Percentiles rank a stretch among this genome's conserved stretches.
Conservation (phyloP, 2,888 invertebrate genomes). For the Schizaphis graminum region DNA sequence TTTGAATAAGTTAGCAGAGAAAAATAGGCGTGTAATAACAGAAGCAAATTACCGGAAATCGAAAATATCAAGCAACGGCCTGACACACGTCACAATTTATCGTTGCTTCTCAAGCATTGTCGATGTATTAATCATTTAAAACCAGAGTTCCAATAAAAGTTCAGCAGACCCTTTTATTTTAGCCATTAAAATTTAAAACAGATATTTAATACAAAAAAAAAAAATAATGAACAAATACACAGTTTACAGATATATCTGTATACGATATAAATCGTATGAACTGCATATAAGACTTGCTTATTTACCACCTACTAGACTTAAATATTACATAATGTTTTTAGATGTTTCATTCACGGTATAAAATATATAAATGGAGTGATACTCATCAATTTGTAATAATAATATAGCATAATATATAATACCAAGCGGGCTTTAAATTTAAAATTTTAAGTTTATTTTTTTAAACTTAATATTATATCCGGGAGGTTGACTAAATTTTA, state of each 20-base stretch:
- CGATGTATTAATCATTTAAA: neutral
- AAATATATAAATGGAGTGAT: neutral
- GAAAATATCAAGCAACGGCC: constrained; percentile 50
- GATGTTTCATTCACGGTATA: neutral
- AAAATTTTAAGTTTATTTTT: neutral
- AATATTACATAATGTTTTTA: neutral
- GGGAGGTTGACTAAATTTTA: neutral
- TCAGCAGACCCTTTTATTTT: neutral
- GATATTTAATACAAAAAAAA: neutral
- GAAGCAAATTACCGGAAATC: constrained; percentile 48
- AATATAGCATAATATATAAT: neutral
- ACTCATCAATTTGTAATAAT: neutral
- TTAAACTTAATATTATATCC: neutral
- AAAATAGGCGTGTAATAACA: constrained; percentile 25
- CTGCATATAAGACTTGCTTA: neutral
- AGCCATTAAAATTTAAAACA: neutral
- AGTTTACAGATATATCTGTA: neutral
- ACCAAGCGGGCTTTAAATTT: neutral
- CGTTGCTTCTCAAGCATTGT: constrained; percentile 17
- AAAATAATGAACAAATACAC: neutral
- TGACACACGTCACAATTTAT: constrained; percentile 47
- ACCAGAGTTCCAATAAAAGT: neutral
- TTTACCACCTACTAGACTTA: neutral
- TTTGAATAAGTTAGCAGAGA: neutral
- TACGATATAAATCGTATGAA: neutral